Evolutionary conservation across 2,797 vertebrate species (phyloP), one percentile per base, ranked within the genome.

Genomic region (Rhadinocentrus ornatus): DNA sequence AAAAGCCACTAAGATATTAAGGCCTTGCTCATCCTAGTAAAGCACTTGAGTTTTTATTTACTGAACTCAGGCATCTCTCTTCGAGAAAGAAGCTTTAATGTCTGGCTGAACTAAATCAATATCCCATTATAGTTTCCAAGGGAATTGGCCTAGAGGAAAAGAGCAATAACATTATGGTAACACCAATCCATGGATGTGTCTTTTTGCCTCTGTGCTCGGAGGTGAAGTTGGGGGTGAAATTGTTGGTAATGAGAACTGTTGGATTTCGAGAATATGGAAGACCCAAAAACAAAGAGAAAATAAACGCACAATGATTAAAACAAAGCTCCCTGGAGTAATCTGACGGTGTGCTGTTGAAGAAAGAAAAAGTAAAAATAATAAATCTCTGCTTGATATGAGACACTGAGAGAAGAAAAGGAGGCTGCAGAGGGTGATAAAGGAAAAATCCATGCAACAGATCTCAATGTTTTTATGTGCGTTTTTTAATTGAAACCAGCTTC

Each of bases 401-500:
- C 62, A 78, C 31, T 66, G 64, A 77, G 65, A 72, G 64, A 71
- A 64, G 66, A 83, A 22, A 66, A 76, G 5, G 37, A 82, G 77
- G 59, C 66, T 72, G 26, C 22, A 63, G 56, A 78, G 62, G 72
- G 71, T 34, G 52, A 90, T 86, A 88, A 80, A 83, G 81, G 81
- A 90, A 91, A 86, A 89, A 88, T 86, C 67, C 88, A 92, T 90
- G 88, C 88, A 90, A 90, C 85, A 92, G 83, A 78, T 88, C 82
- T 85, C 73, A 83, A 88, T 87, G 86, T 87, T 89, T 92, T 90
- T 81, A 86, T 88, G 86, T 95, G 93, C 91, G 12, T 50, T 68
- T 75, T 79, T 79, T 79, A 96, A 97, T 96, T 96, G 94, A 96
- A 97, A 95, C 94, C 96, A 96, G 93, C 93, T 94, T 95, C 96